Conservation (phyloP, 2,888 invertebrate genomes). For the Panzeria rudis region DNA sequence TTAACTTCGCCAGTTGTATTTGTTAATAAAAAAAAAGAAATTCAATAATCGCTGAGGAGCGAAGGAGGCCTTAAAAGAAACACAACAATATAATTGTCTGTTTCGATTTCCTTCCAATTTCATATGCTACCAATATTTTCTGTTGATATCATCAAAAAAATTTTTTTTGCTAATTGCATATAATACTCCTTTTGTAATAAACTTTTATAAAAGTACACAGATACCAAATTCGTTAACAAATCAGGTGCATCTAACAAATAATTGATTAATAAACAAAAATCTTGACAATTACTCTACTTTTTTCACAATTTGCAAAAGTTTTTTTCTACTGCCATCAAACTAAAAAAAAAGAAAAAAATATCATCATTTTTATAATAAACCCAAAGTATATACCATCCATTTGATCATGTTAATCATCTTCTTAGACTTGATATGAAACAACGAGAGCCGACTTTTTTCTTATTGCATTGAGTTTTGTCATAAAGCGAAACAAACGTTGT, state of each 20-base stretch:
- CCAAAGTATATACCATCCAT: slow-evolving; percentile 10
- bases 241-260: slow-evolving; percentile 69
- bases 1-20: too few species aligned
- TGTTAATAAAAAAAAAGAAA: too few species aligned
- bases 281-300: slow-evolving; percentile 38
- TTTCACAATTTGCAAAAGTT: slow-evolving; percentile 23
- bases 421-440: slow-evolving; percentile 43
- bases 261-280: slow-evolving; percentile 57
- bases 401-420: slow-evolving; percentile 56
- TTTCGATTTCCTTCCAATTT: too few species aligned
- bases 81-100: too few species aligned
- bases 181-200: not conserved
- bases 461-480: slow-evolving; percentile 40
- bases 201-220: not conserved
- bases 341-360: not conserved
- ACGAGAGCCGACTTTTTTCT: slow-evolving; percentile 51
- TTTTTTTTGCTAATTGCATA: not conserved
- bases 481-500: slow-evolving; percentile 61
- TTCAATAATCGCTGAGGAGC: too few species aligned
- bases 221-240: slow-evolving; percentile 50
- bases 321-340: slow-evolving; percentile 19
- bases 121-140: too few species aligned
- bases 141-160: too few species aligned
- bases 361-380: slow-evolving; percentile 14
- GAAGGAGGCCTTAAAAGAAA: too few species aligned